phyloP scores from a whole-genome alignment of 2,888 invertebrate species.

The Dryocosmus kuriphilus region DNA sequence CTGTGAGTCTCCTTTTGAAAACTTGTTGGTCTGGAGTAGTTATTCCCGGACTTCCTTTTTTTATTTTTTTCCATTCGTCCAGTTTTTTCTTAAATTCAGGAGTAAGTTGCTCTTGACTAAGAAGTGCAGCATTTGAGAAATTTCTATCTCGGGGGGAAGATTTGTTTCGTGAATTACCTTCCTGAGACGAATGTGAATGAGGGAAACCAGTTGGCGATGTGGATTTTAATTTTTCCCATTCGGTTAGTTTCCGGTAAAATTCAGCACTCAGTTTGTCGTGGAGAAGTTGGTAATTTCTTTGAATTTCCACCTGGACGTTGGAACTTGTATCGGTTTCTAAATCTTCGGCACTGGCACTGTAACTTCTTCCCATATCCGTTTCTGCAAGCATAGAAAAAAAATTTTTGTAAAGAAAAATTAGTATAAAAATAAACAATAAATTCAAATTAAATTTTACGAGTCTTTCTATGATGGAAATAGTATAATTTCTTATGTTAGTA shows the following conservation, averaged over 20 bases:
- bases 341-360: constrained; percentile 67
- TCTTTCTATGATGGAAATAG: background rate
- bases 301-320: constrained; percentile 83
- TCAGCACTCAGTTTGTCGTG: constrained; percentile 86
- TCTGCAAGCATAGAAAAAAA: constrained; percentile 40
- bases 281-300: constrained; percentile 85
- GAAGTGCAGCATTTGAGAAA: constrained; percentile 67
- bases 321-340: constrained; percentile 57
- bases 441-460: too few species aligned
- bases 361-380: constrained; percentile 60
- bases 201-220: constrained; percentile 50
- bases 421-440: too few species aligned
- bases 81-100: constrained; percentile 91
- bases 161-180: constrained; percentile 55
- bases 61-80: constrained; percentile 91
- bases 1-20: constrained; percentile 79
- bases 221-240: constrained; percentile 79
- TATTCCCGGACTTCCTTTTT: constrained; percentile 76
- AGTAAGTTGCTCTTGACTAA: constrained; percentile 85
- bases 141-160: constrained; percentile 55
- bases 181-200: constrained; percentile 52
- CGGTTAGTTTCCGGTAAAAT: constrained; percentile 85
- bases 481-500: background rate
- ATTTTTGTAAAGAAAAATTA: background rate
- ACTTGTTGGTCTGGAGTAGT: constrained; percentile 61